A percentile compares a stretch with the other conserved stretches of the same genome.
Conservation (phyloP, 35 echinoderm and acorn worm genomes). For the Apostichopus japonicus region DNA sequence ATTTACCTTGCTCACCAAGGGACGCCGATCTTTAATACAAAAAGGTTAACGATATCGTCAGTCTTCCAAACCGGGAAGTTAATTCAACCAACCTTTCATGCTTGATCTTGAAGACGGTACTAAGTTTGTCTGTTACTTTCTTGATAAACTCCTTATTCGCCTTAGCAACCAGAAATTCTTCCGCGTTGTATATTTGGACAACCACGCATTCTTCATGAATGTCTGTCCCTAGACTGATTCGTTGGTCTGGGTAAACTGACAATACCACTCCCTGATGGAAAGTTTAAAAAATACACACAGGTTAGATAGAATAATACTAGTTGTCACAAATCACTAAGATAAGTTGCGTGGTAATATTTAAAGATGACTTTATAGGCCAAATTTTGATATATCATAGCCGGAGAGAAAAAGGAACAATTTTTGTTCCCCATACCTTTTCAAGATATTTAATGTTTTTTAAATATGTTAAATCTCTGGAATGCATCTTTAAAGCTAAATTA, state of each 20-base stretch:
- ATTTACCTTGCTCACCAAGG: no score
- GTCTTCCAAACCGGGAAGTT: no score
- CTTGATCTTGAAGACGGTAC: neutral
- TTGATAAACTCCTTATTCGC: constrained; percentile 43
- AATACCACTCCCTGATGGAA: constrained; percentile 39
- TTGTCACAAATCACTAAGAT: neutral
- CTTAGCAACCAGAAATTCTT: constrained; percentile 30
- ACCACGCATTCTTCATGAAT: constrained; percentile 31
- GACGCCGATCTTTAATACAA: no score
- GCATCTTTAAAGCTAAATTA: no score
- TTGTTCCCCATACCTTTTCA: neutral
- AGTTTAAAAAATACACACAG: neutral
- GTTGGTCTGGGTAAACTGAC: constrained; percentile 26
- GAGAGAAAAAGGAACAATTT: neutral
- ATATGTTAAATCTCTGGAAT: neutral
- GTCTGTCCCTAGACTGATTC: constrained; percentile 43
- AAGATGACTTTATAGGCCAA: neutral
- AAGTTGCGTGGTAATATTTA: neutral
- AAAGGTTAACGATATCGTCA: no score
- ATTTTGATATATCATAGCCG: neutral
- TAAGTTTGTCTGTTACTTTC: constrained; percentile 31
- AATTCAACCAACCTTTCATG: constrained; percentile 26
- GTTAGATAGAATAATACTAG: neutral
- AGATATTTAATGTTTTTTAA: neutral
- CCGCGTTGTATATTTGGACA: constrained; percentile 29